phyloP scores from a whole-genome alignment of 2,888 invertebrate species.

The Cecidostiba fungosa region DNA sequence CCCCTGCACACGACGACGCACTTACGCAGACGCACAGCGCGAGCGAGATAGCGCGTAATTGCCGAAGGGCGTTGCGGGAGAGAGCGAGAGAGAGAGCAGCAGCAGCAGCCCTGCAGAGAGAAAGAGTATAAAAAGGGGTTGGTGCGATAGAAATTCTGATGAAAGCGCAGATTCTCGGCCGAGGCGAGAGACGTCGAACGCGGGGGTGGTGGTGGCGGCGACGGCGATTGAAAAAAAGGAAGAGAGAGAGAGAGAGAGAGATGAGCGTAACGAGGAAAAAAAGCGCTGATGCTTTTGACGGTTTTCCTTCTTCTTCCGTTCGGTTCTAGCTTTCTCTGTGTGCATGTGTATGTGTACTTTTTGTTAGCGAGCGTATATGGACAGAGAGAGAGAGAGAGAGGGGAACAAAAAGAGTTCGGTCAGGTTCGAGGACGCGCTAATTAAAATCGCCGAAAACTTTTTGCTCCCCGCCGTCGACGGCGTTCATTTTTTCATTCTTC shows the following conservation, averaged over 20 bases:
- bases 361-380: slow-evolving; percentile 46
- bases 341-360: slow-evolving; percentile 40
- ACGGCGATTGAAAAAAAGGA: slow-evolving; percentile 56
- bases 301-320: slow-evolving; percentile 63
- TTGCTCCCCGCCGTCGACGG: not conserved
- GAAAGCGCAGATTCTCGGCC: slow-evolving; percentile 64
- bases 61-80: slow-evolving; percentile 70
- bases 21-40: slow-evolving; percentile 26
- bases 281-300: slow-evolving; percentile 62
- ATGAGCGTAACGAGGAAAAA: slow-evolving; percentile 58
- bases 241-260: slow-evolving; percentile 33
- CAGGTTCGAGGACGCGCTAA: slow-evolving; percentile 62
- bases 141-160: slow-evolving; percentile 63
- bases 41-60: slow-evolving; percentile 67
- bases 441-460: slow-evolving; percentile 63
- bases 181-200: slow-evolving; percentile 57
- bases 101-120: not conserved
- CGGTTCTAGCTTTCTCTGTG: slow-evolving; percentile 38
- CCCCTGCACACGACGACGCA: slow-evolving; percentile 18
- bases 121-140: slow-evolving; percentile 48
- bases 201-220: slow-evolving; percentile 23
- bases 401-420: slow-evolving; percentile 43
- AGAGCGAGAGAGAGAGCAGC: slow-evolving; percentile 62
- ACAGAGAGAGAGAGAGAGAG: not conserved
- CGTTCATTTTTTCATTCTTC: slow-evolving; percentile 11